A percentile compares a stretch with the other conserved stretches of the same genome.
Evolutionary conservation across 2,113 vertebrate genomes (phyloP).

Genomic region (Psilopogon haemacephalus): DNA sequence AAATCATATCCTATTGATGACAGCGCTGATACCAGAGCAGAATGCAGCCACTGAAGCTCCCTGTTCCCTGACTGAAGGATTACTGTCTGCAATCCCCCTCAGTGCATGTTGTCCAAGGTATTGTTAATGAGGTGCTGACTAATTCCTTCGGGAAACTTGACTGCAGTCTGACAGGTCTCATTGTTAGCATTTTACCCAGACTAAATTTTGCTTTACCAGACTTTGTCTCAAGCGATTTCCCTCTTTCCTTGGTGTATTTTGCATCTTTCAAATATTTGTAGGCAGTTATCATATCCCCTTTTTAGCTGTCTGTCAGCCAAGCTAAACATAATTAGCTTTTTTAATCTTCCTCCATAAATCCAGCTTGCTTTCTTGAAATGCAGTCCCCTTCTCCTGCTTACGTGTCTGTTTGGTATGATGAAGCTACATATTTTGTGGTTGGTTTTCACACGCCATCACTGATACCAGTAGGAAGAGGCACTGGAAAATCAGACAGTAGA

Average conservation of each 20-base stretch:
- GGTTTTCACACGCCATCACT: conserved; percentile 32
- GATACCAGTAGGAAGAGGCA: conserved; percentile 6
- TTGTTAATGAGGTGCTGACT: conserved; percentile 48
- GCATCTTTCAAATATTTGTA: conserved; percentile 63
- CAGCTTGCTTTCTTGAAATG: conserved; percentile 50
- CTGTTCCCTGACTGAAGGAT: not conserved
- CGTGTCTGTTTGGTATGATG: conserved; percentile 40
- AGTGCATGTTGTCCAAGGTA: not conserved
- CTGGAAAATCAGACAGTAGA: not conserved
- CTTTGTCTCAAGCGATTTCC: conserved; percentile 27
- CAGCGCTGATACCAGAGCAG: not conserved
- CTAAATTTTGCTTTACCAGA: conserved; percentile 32
- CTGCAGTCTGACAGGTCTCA: conserved; percentile 43
- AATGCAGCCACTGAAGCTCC: not conserved
- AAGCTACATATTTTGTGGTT: conserved; percentile 50
- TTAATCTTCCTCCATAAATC: conserved; percentile 60
- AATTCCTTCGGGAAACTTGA: conserved; percentile 24
- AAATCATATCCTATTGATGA: not conserved
- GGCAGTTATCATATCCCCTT: conserved; percentile 59
- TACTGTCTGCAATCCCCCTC: not conserved
- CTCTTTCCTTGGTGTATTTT: conserved; percentile 47
- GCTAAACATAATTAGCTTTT: conserved; percentile 66
- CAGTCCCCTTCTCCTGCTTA: conserved; percentile 40
- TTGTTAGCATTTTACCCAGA: conserved; percentile 45
- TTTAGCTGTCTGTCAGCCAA: conserved; percentile 53